phyloP scores from a whole-genome alignment of 2,888 invertebrate species.

The Eledone cirrhosa region DNA sequence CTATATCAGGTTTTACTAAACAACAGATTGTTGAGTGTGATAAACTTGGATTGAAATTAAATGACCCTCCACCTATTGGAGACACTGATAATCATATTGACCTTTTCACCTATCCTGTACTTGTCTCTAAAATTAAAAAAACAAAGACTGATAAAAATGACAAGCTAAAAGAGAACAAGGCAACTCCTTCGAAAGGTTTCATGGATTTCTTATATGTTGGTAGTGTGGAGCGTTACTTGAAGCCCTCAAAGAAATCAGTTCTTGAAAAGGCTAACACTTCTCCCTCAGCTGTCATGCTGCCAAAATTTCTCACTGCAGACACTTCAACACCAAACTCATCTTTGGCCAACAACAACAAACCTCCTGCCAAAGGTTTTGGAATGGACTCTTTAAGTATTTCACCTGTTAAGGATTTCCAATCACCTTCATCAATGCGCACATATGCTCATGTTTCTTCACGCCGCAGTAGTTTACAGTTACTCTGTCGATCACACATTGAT shows the following conservation, averaged over 20 bases:
- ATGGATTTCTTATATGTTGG: conserved; percentile 15
- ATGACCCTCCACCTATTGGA: no score
- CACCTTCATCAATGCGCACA: conserved; percentile 4
- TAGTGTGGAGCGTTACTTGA: neutral
- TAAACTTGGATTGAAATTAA: no score
- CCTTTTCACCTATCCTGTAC: conserved; percentile 3
- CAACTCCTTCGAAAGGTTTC: neutral
- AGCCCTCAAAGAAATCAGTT: neutral
- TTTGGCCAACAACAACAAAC: neutral
- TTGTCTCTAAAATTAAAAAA: neutral
- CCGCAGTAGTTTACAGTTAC: neutral
- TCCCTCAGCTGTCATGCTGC: neutral
- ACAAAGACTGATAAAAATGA: neutral
- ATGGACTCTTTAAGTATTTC: neutral
- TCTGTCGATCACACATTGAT: neutral
- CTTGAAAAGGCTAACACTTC: neutral
- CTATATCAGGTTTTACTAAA: no score
- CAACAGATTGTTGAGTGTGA: no score
- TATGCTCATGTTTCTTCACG: conserved; percentile 3
- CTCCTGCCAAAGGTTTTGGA: neutral
- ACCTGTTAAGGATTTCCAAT: conserved; percentile 16
- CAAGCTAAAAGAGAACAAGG: neutral
- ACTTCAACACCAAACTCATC: conserved; percentile 15
- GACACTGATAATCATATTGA: neutral
- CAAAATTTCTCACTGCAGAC: neutral